phyloP scores from a whole-genome alignment of 2,888 invertebrate genomes.

The Bedellia somnulentella region DNA sequence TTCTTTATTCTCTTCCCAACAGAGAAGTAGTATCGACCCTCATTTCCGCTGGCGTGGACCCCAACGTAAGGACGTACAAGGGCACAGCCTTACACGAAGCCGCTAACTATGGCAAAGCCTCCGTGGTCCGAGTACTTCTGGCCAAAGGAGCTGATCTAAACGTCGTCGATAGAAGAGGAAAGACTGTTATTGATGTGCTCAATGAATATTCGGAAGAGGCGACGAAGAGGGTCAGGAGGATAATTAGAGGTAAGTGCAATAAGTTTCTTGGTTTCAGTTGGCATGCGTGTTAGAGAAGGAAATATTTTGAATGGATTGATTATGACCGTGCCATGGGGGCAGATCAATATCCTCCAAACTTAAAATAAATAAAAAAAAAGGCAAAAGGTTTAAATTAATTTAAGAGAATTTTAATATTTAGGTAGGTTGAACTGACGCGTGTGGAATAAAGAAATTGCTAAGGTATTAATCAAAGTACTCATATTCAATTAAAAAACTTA shows the following conservation, averaged over 20 bases:
- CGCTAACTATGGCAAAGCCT: constrained; percentile 86
- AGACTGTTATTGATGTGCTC: constrained; percentile 85
- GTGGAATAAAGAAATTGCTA: too few relatives aligned
- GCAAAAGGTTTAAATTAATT: too few relatives aligned
- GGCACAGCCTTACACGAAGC: constrained; percentile 95
- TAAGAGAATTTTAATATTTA: too few relatives aligned
- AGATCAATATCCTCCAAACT: too few relatives aligned
- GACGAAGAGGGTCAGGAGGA: constrained; percentile 81
- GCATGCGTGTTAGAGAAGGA: too few relatives aligned
- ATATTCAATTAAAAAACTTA: too few relatives aligned
- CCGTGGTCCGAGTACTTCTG: constrained; percentile 80
- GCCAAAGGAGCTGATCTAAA: constrained; percentile 81
- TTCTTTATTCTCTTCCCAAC: constrained; percentile 11
- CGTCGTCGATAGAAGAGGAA: constrained; percentile 76
- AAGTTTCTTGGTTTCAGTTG: too few relatives aligned
- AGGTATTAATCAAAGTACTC: too few relatives aligned
- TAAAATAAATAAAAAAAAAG: too few relatives aligned
- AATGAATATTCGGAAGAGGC: constrained; percentile 88
- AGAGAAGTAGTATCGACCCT: constrained; percentile 83
- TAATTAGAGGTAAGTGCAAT: constrained; percentile 75
- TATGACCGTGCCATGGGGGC: too few relatives aligned
- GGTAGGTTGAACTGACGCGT: too few relatives aligned
- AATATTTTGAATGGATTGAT: too few relatives aligned
- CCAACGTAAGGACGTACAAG: constrained; percentile 81
- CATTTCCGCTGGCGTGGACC: constrained; percentile 82